These are phyloP conservation scores for Epizoanthus stellaris DNA, from an alignment of 92 coral and sea anemone species.

Conservation along the genomic window DNA sequence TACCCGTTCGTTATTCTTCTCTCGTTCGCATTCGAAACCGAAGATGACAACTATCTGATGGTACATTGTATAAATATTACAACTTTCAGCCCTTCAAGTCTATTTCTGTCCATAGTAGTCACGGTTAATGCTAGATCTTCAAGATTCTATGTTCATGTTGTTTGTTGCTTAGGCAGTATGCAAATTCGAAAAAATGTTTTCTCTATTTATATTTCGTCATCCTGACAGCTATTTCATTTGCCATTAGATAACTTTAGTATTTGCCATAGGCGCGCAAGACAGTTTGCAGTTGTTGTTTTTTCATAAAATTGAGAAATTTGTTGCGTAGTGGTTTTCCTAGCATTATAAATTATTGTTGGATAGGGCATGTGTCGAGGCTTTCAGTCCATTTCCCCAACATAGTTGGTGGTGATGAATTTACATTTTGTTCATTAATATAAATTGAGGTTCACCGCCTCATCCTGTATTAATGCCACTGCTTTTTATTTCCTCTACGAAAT, in stretches of 20 bases:
- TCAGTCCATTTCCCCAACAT: background rate
- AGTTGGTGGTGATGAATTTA: background rate
- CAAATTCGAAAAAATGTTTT: background rate
- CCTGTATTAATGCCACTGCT: background rate
- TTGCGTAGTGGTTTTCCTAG: background rate
- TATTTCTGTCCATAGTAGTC: too few species aligned
- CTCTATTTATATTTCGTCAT: background rate
- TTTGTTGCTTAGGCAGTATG: background rate
- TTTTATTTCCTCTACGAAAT: background rate
- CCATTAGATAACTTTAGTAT: background rate
- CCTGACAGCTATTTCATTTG: background rate
- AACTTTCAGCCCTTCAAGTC: too few species aligned
- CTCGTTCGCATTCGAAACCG: background rate
- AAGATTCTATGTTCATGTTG: too few species aligned
- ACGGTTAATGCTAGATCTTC: too few species aligned
- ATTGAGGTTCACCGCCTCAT: constrained; percentile 12
- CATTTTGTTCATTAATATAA: constrained; percentile 23
- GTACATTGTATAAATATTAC: too few species aligned
- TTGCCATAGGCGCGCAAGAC: background rate
- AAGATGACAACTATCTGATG: background rate
- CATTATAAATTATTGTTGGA: background rate
- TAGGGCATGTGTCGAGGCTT: constrained; percentile 5
- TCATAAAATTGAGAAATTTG: background rate
- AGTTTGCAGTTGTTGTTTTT: background rate
- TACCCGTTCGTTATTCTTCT: background rate